A percentile compares a stretch with the other conserved stretches of the same genome.
phyloP scores from a whole-genome alignment of 2,797 vertebrate species.

The Pterois miles region DNA sequence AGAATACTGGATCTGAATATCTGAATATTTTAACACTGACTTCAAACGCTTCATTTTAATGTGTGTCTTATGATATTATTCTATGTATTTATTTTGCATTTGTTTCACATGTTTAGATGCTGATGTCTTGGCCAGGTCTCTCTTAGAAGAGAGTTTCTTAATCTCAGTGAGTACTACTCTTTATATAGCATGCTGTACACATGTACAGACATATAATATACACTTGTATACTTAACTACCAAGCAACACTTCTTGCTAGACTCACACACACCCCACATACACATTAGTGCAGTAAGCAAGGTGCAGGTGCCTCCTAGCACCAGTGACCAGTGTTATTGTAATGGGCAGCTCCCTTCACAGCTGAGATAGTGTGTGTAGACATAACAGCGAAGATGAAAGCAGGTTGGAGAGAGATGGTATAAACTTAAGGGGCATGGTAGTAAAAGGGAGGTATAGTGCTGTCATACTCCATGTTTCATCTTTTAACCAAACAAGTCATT shows the following conservation, averaged over 20 bases:
- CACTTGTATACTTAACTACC: not conserved
- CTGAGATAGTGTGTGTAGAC: constrained; percentile 58
- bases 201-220: not conserved
- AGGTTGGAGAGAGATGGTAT: constrained; percentile 24
- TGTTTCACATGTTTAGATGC: too few species aligned
- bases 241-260: not conserved
- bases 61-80: too few species aligned
- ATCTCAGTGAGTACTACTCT: too few species aligned
- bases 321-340: constrained; percentile 39
- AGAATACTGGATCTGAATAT: too few species aligned
- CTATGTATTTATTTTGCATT: too few species aligned
- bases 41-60: too few species aligned
- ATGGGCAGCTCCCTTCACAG: constrained; percentile 59
- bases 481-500: constrained; percentile 27
- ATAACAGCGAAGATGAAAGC: constrained; percentile 71
- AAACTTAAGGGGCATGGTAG: constrained; percentile 30
- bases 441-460: constrained; percentile 30
- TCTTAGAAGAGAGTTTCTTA: too few species aligned
- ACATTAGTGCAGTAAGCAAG: not conserved
- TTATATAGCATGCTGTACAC: not conserved
- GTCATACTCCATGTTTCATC: constrained; percentile 36
- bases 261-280: not conserved
- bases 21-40: too few species aligned
- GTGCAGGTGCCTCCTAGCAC: constrained; percentile 44
- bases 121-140: too few species aligned